Evolutionary conservation across 2,888 invertebrate genomes (phyloP).

Genomic region (Andrena hattorfiana): DNA sequence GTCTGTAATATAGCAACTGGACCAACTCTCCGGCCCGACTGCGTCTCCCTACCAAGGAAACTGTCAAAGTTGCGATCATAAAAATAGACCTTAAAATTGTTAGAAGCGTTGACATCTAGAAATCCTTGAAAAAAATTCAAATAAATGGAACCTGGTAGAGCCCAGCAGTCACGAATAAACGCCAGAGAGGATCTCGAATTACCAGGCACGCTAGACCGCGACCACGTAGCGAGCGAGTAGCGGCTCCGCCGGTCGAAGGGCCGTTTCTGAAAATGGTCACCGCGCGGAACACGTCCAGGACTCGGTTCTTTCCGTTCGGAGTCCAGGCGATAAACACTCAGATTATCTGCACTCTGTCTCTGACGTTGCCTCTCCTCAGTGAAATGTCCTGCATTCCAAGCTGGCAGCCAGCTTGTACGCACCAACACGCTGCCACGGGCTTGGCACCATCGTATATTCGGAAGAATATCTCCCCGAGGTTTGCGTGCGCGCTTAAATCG

Average conservation of each 20-base stretch:
- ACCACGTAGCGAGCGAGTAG: not conserved
- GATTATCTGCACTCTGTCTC: conserved; percentile 78
- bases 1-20: no score
- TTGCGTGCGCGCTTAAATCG: conserved; percentile 47
- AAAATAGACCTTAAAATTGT: no score
- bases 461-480: conserved; percentile 65
- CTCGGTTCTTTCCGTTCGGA: conserved; percentile 59
- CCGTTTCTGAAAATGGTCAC: conserved; percentile 54
- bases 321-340: conserved; percentile 76
- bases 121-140: no score
- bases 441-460: conserved; percentile 69
- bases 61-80: no score
- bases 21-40: no score
- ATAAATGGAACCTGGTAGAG: no score
- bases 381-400: conserved; percentile 69
- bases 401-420: conserved; percentile 39
- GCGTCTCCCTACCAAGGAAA: no score
- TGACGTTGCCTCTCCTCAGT: conserved; percentile 38
- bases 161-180: no score
- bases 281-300: conserved; percentile 47
- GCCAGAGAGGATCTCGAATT: no score
- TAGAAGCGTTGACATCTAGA: no score
- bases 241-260: not conserved
- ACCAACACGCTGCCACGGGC: conserved; percentile 42
- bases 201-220: no score